A percentile compares a stretch with the other conserved stretches of the same genome.
Evolutionary conservation across 1,140 invertebrate species (phyloP).

Genomic region (Drosophila tropicalis): DNA sequence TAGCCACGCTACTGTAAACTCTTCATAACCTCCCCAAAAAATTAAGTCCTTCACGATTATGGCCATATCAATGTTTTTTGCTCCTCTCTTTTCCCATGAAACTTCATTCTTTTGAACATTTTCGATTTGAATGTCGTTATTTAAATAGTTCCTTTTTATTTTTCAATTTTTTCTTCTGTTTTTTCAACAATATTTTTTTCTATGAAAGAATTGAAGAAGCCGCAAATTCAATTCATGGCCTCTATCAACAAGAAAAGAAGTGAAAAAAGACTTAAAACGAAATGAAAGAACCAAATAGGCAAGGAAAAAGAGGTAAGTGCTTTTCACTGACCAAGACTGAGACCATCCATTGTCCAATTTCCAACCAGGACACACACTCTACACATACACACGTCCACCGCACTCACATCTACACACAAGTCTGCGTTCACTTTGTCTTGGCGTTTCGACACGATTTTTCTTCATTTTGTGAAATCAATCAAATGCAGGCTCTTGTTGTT

Average conservation of each 20-base stretch:
- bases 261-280: conserved; percentile 37
- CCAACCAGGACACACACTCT: conserved; percentile 41
- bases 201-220: conserved; percentile 34
- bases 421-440: conserved; percentile 73
- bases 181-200: not conserved
- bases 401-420: conserved; percentile 7
- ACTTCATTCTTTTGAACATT: conserved; percentile 5
- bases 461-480: conserved; percentile 80
- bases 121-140: conserved; percentile 31
- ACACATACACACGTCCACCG: not conserved
- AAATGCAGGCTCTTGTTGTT: conserved; percentile 65
- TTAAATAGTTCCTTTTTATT: not conserved
- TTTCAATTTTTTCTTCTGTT: not conserved
- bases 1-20: too few relatives aligned
- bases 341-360: conserved; percentile 66
- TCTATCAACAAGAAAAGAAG: not conserved
- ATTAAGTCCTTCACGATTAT: conserved; percentile 7
- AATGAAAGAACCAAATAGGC: conserved; percentile 23
- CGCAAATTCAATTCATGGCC: conserved; percentile 57
- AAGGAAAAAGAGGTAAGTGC: conserved; percentile 62
- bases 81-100: not conserved
- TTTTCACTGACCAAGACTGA: conserved; percentile 45
- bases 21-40: not conserved
- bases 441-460: conserved; percentile 79
- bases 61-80: not conserved